phyloP scores from a whole-genome alignment of 2,888 invertebrate genomes.

The Panorpa germanica region DNA sequence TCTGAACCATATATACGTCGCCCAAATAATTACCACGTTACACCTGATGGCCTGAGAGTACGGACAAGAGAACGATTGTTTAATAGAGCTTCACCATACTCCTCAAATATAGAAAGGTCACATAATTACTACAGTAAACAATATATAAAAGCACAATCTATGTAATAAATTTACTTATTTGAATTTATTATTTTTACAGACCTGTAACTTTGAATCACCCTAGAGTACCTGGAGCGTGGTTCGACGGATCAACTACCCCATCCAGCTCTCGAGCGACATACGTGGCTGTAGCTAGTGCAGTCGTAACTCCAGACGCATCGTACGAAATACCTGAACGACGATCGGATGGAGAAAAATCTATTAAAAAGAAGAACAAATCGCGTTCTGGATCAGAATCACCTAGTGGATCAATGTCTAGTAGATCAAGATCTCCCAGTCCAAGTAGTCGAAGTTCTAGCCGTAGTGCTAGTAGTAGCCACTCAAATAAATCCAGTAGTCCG shows the following conservation, averaged over 20 bases:
- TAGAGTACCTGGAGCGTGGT: constrained; percentile 8
- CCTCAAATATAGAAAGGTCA: constrained; percentile 23
- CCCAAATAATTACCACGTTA: constrained; percentile 17
- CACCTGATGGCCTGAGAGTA: constrained; percentile 21
- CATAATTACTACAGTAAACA: constrained; percentile 10
- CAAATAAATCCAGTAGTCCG: constrained; percentile 23
- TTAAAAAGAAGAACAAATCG: constrained; percentile 25
- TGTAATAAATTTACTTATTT: not conserved
- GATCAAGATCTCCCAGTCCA: constrained; percentile 31
- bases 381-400: constrained; percentile 31
- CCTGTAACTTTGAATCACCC: constrained; percentile 8
- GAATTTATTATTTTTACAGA: constrained; percentile 4
- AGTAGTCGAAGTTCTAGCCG: constrained; percentile 26
- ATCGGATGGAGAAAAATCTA: constrained; percentile 15
- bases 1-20: constrained; percentile 19
- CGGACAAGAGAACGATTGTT: constrained; percentile 24
- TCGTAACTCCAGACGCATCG: constrained; percentile 17
- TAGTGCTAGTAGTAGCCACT: no score
- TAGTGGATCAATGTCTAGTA: constrained; percentile 30
- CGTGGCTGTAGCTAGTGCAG: constrained; percentile 18
- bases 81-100: constrained; percentile 25
- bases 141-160: constrained; percentile 7
- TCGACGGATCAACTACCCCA: constrained; percentile 13
- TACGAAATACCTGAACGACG: not conserved
- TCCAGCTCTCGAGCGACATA: constrained; percentile 20